Base-by-base conservation (phyloP, 2,888 invertebrate genomes). In the Hirtodrosophila alboralis region DNA sequence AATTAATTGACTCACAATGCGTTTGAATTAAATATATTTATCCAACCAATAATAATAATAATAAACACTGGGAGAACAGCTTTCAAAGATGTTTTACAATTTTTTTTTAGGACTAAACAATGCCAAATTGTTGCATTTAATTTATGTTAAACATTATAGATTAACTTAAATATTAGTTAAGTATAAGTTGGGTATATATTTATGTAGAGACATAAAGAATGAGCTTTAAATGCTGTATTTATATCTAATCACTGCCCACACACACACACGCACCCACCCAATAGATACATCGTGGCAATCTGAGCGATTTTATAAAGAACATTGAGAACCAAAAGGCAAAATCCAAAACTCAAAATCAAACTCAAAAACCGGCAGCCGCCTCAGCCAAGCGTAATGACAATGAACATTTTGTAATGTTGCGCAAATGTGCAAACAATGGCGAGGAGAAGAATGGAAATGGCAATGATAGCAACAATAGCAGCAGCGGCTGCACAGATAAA, bases 231-330 rank as follows among this genome's bases (percentile, higher is more conserved):
- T 18, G 18, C 12, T 13, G 38, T n/a, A 13, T n/a, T 16, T 12
- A 3, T 28, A 28, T 28, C 23, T 23, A 5, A 23, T 23, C 43
- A 18, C 23, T 28, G 8, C 9, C 18, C 5, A 43, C 18, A 43
- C 10, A 7, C 6, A 7, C 23, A 7, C 8, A 18, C 18, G 18
- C 5, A n/a, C n/a, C n/a, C 18, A 21, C 5, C 5, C 3, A 4
- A 27, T 44, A 33, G 91, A 86, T 91, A 62, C 90, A 90, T 80
- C 88, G 90, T 27, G 91, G 91, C 64, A 90, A 89, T 81, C 85
- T 91, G 57, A 86, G 79, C 49, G 89, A 90, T 74, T 84, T 90
- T 38, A 71, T 88, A 14, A 90, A 88, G 75, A 90, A 90, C 76
- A 83, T 90, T 61, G 90, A 90, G 73, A 91, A 91, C 54, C 88